Base-by-base conservation (phyloP, 2,113 vertebrate species). In the Carlito syrichta region DNA sequence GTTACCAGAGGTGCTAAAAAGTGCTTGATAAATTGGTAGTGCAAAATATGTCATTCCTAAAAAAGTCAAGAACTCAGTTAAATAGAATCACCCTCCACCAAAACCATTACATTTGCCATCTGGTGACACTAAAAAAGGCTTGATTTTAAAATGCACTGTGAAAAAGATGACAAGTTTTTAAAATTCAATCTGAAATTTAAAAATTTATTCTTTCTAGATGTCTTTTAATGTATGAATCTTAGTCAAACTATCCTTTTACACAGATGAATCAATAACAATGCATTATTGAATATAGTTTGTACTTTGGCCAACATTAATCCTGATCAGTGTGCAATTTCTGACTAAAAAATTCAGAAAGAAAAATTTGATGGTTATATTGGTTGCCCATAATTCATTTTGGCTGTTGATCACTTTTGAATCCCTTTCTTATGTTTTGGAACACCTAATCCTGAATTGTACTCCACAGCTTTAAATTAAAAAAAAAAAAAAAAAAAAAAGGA, bases 41-140 rank as follows among this genome's bases (percentile, higher is more conserved):
- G 7, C 9, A 56, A 71, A 88, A 66, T 54, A 56, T 60, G 73
- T 10, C 82, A 91, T 94, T 97, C 74, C 30, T 63, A 94, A 93
- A 52, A n/a, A 78, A 86, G 20, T 68, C 91, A 86, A 96, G 83
- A 97, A 95, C 56, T 91, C 91, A 88, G 85, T 56, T 82, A 82
- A 60, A 48, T 58, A 79, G 22, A 58, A 1, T 25, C 32, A 66
- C 32, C 20, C 38, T 38, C 23, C 69, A 48, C 20, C 35, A 82
- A 60, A 58, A 23, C 2, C 77, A 54, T 17, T 62, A 60, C 50
- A 16, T 83, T 89, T 76, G 17, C n/a, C 48, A 74, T 73, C 40
- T 73, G 8, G 4, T 27, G 25, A 62, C 14, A 89, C 30, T 35
- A 48, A 54, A 81, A 54, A 56, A n/a, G 66, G 8, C 13, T 63